Evolutionary conservation across 2,888 invertebrate genomes (phyloP), one percentile per base, ranked within the genome.

Genomic region (Lepidochitona cinerea): DNA sequence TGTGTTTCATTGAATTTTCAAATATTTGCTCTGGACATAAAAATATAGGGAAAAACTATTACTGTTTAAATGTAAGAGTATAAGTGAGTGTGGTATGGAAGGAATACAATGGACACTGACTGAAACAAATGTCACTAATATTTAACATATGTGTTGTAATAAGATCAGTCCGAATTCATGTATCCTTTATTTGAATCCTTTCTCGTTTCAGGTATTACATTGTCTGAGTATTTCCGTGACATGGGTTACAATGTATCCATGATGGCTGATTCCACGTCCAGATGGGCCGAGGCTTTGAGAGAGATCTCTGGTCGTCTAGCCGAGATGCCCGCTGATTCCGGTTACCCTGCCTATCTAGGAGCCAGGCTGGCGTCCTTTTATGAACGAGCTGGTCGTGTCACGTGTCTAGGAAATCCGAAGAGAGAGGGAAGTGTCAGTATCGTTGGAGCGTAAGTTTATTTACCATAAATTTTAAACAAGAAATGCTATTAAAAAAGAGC

Each of bases 261-360:
- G 99, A 99, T 99, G 99, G 99, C 99, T 79, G 99, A 99, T 93
- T 99, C 99, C 36, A 99, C 99, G 29, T 99, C 99, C 18, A 97
- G 99, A 92, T 99, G 99, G 99, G 99, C 99, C 77, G 99, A 99
- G 92, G 99, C 99, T 85, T 94, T 99, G 92, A 94, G 99, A 93
- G 99, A 99, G 94, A 99, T 99, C 92, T 99, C 99, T 0, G 98
- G 94, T 88, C 98, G 99, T 92, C 93, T 99, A 90, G 99, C 99
- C 90, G 99, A 99, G 94, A 99, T 99, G 99, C 99, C 99, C 89
- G 99, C 99, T 86, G 92, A 93, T 88, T 93, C 93, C 67, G 99
- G 99, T 90, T 99, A 99, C 92, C 99, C 99, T 64, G 99, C 99
- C 75, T 99, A 99, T 92, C 93, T 99, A 90, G 98, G 98, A 71